These are phyloP conservation scores for Laothoe populi DNA, from an alignment of 2,888 invertebrate genomes.

Conservation along the genomic window DNA sequence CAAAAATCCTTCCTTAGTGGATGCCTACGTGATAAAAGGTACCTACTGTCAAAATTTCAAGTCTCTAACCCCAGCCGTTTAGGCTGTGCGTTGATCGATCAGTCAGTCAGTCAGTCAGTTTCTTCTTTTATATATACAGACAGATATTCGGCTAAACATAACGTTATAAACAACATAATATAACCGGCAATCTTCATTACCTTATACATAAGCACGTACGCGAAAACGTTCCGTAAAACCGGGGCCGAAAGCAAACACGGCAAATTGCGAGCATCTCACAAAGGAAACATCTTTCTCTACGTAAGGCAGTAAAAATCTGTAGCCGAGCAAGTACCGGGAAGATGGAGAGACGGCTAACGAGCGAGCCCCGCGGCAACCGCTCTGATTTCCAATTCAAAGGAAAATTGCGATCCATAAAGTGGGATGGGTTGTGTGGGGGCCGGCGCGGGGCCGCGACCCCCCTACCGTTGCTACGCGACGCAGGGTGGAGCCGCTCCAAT, in stretches of 20 bases:
- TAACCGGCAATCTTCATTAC: background rate
- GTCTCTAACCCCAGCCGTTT: too few relatives aligned
- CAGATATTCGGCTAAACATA: too few relatives aligned
- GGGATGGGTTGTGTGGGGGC: slow-evolving; percentile 59
- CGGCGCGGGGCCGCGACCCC: slow-evolving; percentile 54
- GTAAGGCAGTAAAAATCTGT: slow-evolving; percentile 77
- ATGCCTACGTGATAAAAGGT: too few relatives aligned
- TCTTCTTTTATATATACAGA: too few relatives aligned
- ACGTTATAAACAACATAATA: background rate
- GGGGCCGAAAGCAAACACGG: slow-evolving; percentile 58
- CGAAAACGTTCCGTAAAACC: slow-evolving; percentile 31
- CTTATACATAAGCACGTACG: slow-evolving; percentile 3
- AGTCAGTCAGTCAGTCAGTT: too few relatives aligned
- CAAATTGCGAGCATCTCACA: slow-evolving; percentile 58
- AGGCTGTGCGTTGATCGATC: too few relatives aligned
- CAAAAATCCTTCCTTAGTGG: too few relatives aligned
- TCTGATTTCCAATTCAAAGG: slow-evolving; percentile 86
- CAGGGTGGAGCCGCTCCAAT: slow-evolving; percentile 86
- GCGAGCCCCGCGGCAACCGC: slow-evolving; percentile 72
- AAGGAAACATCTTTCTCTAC: slow-evolving; percentile 72
- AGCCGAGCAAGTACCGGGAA: slow-evolving; percentile 70
- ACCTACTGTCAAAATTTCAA: too few relatives aligned
- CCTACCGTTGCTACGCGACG: slow-evolving; percentile 87
- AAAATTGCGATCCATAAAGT: slow-evolving; percentile 85
- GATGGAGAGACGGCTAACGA: slow-evolving; percentile 79